A percentile compares a stretch with the other conserved stretches of the same genome.
These are phyloP conservation scores for Eupithecia dodoneata DNA, from an alignment of 2,888 invertebrate genomes.

Conservation along the genomic window DNA sequence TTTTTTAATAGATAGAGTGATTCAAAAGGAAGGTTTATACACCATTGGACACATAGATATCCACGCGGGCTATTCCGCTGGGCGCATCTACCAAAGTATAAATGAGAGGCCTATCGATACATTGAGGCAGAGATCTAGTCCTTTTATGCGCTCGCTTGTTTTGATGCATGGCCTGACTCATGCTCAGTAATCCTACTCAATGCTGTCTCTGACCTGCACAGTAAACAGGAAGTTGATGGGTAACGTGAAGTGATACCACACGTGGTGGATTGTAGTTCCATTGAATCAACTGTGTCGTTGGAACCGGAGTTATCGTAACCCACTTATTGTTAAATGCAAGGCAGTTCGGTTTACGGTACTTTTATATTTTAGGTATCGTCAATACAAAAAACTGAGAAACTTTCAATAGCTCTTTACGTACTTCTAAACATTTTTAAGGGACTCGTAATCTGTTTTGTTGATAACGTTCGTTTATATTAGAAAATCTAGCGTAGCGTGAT, in stretches of 20 bases:
- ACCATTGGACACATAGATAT: no score
- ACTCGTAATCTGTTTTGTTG: not conserved
- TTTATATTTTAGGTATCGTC: not conserved
- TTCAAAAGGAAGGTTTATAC: no score
- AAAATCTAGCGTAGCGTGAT: not conserved
- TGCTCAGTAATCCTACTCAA: not conserved
- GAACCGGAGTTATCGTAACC: not conserved
- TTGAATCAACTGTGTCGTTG: not conserved
- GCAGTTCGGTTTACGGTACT: not conserved
- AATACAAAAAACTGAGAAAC: not conserved
- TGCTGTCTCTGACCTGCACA: not conserved
- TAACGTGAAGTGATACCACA: not conserved
- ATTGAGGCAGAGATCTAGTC: not conserved
- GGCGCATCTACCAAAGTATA: not conserved
- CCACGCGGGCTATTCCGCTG: no score
- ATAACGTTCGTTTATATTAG: not conserved
- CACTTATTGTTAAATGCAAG: not conserved
- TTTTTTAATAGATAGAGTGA: no score
- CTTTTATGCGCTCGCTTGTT: not conserved
- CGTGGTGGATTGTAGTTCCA: not conserved
- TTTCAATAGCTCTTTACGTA: not conserved
- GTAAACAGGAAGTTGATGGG: constrained; percentile 6
- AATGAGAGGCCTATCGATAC: not conserved
- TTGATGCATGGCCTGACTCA: not conserved
- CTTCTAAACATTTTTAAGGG: not conserved